These are phyloP conservation scores for Scomber scombrus DNA, from an alignment of 2,113 vertebrate species.

Conservation along the genomic window DNA sequence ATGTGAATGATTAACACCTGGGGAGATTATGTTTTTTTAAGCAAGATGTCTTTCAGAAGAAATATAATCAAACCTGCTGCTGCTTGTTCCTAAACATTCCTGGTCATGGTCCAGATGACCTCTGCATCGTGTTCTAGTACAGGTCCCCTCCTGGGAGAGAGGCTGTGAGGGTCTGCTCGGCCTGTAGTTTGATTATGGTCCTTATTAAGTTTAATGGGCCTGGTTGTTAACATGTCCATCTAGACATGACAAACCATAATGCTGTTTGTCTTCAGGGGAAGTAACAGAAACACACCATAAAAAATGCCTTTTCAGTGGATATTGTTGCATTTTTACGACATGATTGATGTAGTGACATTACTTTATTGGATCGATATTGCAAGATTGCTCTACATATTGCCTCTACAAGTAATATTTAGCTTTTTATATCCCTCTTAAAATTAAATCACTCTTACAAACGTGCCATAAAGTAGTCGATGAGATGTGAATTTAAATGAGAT, in stretches of 20 bases:
- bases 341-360: background rate
- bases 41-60: background rate
- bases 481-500: background rate
- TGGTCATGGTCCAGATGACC: background rate
- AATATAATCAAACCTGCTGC: background rate
- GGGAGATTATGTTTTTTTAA: background rate
- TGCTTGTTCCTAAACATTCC: constrained; percentile 2
- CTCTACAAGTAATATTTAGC: background rate
- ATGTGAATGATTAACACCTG: background rate
- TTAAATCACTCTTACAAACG: too few relatives aligned
- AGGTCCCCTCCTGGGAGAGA: constrained; percentile 36
- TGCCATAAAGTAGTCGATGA: constrained; percentile 10
- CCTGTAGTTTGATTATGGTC: constrained; percentile 62
- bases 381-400: too few relatives aligned
- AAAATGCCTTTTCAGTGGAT: too few relatives aligned
- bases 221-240: constrained; percentile 43
- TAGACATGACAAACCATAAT: background rate
- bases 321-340: background rate
- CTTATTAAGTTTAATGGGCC: constrained; percentile 63
- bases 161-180: constrained; percentile 34
- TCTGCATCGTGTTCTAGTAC: constrained; percentile 2
- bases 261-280: constrained; percentile 8
- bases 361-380: too few relatives aligned
- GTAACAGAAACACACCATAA: background rate
- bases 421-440: too few relatives aligned